A percentile compares a stretch with the other conserved stretches of the same genome.
phyloP scores from a whole-genome alignment of 2,797 vertebrate genomes.

The Cyclopterus lumpus region DNA sequence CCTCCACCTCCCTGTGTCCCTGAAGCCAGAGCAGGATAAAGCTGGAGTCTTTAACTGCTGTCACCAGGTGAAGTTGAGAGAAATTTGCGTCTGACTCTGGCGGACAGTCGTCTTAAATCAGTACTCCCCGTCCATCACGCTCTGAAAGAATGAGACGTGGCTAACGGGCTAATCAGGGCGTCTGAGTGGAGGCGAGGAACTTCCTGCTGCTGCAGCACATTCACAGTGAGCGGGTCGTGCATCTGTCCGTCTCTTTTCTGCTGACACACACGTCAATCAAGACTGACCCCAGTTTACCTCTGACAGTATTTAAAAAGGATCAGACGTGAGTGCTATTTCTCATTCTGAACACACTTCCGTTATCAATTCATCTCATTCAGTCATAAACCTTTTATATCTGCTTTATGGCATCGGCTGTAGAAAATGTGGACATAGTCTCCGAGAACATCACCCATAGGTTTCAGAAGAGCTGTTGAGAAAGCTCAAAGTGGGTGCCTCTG shows the following conservation, averaged over 20 bases:
- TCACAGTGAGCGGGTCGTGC: background rate
- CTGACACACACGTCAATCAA: constrained; percentile 18
- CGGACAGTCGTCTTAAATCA: background rate
- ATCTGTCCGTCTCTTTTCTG: constrained; percentile 25
- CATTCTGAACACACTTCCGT: background rate
- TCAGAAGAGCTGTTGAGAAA: background rate
- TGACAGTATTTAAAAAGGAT: background rate
- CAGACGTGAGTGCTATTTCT: background rate
- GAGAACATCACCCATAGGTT: background rate
- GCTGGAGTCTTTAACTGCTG: background rate
- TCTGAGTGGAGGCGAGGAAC: background rate
- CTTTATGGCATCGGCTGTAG: background rate
- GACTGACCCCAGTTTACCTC: background rate
- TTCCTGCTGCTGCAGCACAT: constrained; percentile 55
- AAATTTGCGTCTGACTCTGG: background rate
- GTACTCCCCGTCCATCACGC: background rate
- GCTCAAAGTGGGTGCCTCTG: background rate
- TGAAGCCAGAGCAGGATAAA: background rate
- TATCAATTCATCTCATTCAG: background rate
- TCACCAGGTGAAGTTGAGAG: background rate
- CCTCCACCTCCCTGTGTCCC: background rate
- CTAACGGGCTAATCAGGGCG: background rate
- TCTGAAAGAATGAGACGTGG: background rate
- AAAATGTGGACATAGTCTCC: background rate
- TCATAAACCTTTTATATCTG: background rate